Evolutionary conservation across 2,797 vertebrate species (phyloP), one percentile per base, ranked within the genome.

Genomic region (Cynodonichthys magdalenae): DNA sequence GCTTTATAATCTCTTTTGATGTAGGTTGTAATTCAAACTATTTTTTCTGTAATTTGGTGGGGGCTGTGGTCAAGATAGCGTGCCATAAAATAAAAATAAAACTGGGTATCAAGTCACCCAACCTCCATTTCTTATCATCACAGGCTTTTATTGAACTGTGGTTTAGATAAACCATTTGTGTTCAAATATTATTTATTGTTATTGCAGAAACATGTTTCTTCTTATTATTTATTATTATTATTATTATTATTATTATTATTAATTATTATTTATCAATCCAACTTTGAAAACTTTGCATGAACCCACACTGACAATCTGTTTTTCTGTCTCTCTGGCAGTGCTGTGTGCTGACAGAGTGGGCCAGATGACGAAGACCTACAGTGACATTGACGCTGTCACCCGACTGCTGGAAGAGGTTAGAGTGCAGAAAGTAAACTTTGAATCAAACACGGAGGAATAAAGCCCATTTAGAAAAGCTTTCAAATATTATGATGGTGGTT

Each of bases 331-430:
- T 17, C 14, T 9, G 17, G 27, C 71, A 99, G 97, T 99, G 92
- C 89, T 99, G 93, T 99, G 97, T 88, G 96, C 97, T 82, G 97
- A 99, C 90, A 93, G 97, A 95, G 96, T 99, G 92, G 96, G 97
- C 95, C 97, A 99, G 95, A 99, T 99, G 97, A 99, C 97, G 89
- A 99, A 97, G 92, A 99, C 97, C 77, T 99, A 99, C 93, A 98
- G 94, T 92, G 97, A 99, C 92, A 97, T 99, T 62, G 97, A 99
- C 52, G 97, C 97, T 74, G 96, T 99, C 75, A 99, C 97, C 78
- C 95, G 96, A 90, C 95, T 99, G 88, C 94, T 99, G 69, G 97
- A 99, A 83, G 97, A 99, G 95, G 97, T 95, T 79, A 93, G 93
- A 82, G 34, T 5, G 15, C 11, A 27, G n/a, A 10, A 1, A 18